Evolutionary conservation across 2,113 vertebrate genomes (phyloP), one percentile per base, ranked within the genome.

Genomic region (Larimichthys polyactis): DNA sequence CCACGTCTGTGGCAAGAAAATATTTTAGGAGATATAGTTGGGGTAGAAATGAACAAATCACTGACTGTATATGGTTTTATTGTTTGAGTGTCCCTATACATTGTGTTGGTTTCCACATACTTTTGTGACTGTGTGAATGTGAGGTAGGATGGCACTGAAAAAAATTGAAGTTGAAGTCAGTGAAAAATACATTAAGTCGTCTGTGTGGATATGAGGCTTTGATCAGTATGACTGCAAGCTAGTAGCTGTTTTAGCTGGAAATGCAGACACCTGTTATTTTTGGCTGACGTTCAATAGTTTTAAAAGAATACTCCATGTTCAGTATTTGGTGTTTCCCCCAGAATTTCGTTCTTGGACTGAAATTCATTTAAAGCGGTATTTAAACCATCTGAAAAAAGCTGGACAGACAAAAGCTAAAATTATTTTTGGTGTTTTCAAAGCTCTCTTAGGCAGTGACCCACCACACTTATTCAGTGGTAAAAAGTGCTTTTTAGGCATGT

Each of bases 251-350:
- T 16, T 7, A 59, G 29, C 49, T 74, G 43, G 64, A 74, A 74
- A 70, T 46, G 58, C 51, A 49, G 75, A 77, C 67, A 77, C 49
- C 57, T 80, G 78, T 52, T 57, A 55, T 67, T 75, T 55, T 71
- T 79, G 70, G 86, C 66, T 49, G 11, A 17, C 22, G 36, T 57
- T 73, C 67, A 77, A 36, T n/a, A 52, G 36, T 43, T 67, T 60
- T 36, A 44, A 74, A 64, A 44, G 7, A 22, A 74, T 51, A 15
- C 4, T 44, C 32, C 5, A 8, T 52, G 36, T 63, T 72, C 19
- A 44, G 4, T 46, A 52, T 12, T 70, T n/a, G 24, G 27, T 69
- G 75, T 71, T 72, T 83, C 68, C 81, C 51, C 15, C 75, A 62
- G 66, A 63, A 20, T 52, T 52, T 48, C 51, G 22, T 58, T 69